Evolutionary conservation across 2,888 invertebrate species (phyloP), one percentile per base, ranked within the genome.

Genomic region (Trichopria drosophilae): DNA sequence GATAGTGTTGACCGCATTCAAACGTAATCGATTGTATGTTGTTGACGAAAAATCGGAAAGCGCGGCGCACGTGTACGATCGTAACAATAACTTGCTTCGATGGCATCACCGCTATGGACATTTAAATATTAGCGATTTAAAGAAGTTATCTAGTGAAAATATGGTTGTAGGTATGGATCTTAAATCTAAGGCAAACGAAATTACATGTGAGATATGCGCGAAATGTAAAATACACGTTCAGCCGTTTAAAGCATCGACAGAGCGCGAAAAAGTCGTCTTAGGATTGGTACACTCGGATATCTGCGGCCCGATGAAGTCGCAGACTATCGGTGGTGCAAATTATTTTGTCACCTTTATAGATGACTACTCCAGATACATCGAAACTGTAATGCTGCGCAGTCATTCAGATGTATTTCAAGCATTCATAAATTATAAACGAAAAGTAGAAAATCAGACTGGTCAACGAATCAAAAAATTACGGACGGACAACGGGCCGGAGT

Each of bases 61-160:
- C 6, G 56, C 47, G 2, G 32, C 31, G 32, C 9, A 10, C 2
- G 28, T 15, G 6, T 12, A 9, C 0, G 39, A 37, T 12, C 22
- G 20, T 2, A 16, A 12, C 1, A 29, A 49, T 4, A 43, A 57
- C 1, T 13, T 54, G 20, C 36, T 39, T 3, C 44, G 23, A 39
- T 62, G 61, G 62, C 60, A 62, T 26, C 47, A 53, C 16, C 15
- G 63, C 4, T 56, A 43, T 20, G 61, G 59, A 6, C 61, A 63
- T 15, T 10, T 62, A 5, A 63, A 64, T 22, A 3, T 59, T 4
- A 28, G 16, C 4, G 58, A 60, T 23, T 40, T 61, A 3, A 52
- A 51, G 9, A 59, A 42, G 35, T 31, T 54, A 20, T 20, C 16
- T 22, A 32, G 32, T 13, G 22, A 43, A 2, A 4, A 49, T 1